Evolutionary conservation across 2,113 vertebrate genomes (phyloP), one percentile per base, ranked within the genome.

Genomic region (Clarias batrachus): DNA sequence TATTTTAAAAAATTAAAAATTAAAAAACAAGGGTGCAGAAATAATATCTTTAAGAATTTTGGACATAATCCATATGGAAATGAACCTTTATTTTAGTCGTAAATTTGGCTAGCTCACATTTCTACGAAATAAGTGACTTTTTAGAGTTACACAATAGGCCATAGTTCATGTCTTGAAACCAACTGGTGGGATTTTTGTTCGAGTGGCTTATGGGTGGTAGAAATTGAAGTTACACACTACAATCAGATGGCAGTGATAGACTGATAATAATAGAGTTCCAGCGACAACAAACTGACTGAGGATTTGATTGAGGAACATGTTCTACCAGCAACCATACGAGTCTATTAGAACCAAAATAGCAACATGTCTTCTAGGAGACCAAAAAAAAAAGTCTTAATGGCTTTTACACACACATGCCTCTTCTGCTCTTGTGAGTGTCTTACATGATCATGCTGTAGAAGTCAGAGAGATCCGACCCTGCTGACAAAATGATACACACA

Each of bases 261-360:
- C 13, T 25, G 25, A n/a, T 16, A 56, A 56, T n/a, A 77, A 54
- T 17, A 77, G 13, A 17, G 48, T 56, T 77, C 48, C 74, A 27
- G 14, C 3, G 25, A 52, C 17, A 37, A 23, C 16, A 80, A 59
- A 63, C 48, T 56, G 23, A 80, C 11, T 41, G 7, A 76, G 10
- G 37, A 76, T 52, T 76, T 52, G 41, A n/a, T 76, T 52, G 41
- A 52, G 73, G 73, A 48, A 76, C 37, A 76, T 76, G 37, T 21
- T 73, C n/a, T 56, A 27, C 27, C n/a, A 30, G 71, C 52, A 82
- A 82, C 54, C 21, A 25, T 68, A 66, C 66, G 59, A 16, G 57
- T 54, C 62, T 11, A 63, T 62, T 86, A 41, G n/a, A 87, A 37
- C 37, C 19, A 37, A 82, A 86, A 83, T 73, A 56, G 63, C 23